These are phyloP conservation scores for Drymodes brunneopygia DNA, from an alignment of 2,113 vertebrate genomes.

Conservation along the genomic window DNA sequence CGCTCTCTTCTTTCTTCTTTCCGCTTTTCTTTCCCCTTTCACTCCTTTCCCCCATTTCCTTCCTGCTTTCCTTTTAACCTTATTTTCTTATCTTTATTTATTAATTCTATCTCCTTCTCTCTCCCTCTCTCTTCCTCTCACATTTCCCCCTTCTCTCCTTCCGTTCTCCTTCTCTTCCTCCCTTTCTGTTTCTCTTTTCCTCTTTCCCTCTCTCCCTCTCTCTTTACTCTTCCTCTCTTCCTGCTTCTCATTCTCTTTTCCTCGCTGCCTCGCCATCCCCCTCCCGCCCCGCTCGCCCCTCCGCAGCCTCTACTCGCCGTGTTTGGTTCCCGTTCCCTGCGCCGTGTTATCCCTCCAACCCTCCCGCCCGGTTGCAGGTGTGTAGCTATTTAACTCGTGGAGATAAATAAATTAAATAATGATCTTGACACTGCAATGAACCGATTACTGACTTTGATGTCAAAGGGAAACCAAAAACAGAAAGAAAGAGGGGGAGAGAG, in stretches of 20 bases:
- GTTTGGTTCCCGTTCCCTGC: not conserved
- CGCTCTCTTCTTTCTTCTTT: not conserved
- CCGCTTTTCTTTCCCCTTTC: not conserved
- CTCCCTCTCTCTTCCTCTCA: not conserved
- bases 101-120: not conserved
- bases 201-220: no score
- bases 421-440: conserved; percentile 77
- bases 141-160: not conserved
- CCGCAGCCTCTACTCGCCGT: not conserved
- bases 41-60: not conserved
- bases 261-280: no score
- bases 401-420: conserved; percentile 68
- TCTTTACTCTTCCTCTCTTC: not conserved
- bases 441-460: conserved; percentile 83
- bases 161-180: not conserved
- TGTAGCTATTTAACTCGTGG: conserved; percentile 51
- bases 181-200: no score
- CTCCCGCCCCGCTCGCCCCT: not conserved
- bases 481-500: not conserved
- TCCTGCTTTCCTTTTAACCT: not conserved
- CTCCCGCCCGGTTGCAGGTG: conserved; percentile 9
- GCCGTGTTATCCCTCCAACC: not conserved
- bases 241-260: not conserved
- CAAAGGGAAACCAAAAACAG: conserved; percentile 64
- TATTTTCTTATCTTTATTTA: not conserved